These are phyloP conservation scores for Dryobates pubescens DNA, from an alignment of 2,797 vertebrate genomes.

Conservation along the genomic window DNA sequence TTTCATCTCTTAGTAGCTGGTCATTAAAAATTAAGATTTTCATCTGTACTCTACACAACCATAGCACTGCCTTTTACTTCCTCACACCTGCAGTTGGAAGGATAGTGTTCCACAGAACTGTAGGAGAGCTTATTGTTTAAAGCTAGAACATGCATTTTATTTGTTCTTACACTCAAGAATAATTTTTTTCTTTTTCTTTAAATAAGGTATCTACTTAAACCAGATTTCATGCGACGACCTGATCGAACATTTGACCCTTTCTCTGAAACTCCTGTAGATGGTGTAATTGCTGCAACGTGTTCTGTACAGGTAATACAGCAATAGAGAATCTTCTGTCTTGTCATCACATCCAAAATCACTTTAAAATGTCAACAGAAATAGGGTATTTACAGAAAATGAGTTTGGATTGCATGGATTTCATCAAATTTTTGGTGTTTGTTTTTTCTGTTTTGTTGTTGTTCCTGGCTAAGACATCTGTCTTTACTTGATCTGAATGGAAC, in stretches of 20 bases:
- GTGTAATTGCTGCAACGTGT: constrained; percentile 97
- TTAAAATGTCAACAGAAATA: not conserved
- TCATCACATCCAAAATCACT: not conserved
- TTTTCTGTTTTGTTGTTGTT: not conserved
- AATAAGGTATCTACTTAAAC: constrained; percentile 85
- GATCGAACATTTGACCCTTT: constrained; percentile 98
- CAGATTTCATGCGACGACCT: constrained; percentile 97
- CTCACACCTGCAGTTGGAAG: not conserved
- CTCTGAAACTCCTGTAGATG: constrained; percentile 97
- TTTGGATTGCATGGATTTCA: not conserved
- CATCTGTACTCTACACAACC: not conserved
- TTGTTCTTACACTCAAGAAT: not conserved
- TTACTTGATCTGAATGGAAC: not conserved
- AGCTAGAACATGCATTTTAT: not conserved
- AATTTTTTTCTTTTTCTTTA: not conserved
- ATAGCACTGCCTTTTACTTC: not conserved
- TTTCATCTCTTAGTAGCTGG: not conserved
- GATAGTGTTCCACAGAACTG: not conserved
- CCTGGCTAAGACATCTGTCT: not conserved
- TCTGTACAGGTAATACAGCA: constrained; percentile 91
- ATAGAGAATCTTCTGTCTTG: not conserved
- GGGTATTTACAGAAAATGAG: not conserved
- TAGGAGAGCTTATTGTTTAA: not conserved
- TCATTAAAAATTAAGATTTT: not conserved
- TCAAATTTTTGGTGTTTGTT: not conserved